Evolutionary conservation across 2,888 invertebrate species (phyloP), one percentile per base, ranked within the genome.

Genomic region (Zhengitettix transpicula): DNA sequence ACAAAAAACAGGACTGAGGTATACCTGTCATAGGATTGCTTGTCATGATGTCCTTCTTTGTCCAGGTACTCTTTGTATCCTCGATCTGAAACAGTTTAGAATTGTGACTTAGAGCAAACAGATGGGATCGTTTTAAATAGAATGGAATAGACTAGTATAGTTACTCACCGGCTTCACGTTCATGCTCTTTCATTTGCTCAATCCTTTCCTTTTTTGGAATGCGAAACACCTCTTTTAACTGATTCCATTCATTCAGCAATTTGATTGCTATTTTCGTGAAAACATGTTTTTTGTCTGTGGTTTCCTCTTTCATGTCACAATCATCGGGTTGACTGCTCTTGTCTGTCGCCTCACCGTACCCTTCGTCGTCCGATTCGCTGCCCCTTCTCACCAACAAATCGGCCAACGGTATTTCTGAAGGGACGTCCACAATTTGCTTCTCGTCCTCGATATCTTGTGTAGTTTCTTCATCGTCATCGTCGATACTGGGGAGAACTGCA

Each of bases 151-250:
- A 28, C 28, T 28, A 28, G 28, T 28, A 28, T 28, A 14, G 17
- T 3, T 11, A 61, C 56, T 75, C 79, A 75, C 89, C 89, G 10
- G 92, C 93, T 77, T 93, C 91, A 47, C 90, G 77, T 74, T 96
- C 96, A 70, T 94, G 94, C 70, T 92, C 91, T 70, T 94, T 94
- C 87, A 95, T 90, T 72, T 93, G 92, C 69, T 95, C 93, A 63
- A 93, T 87, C 60, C 92, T 80, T 70, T 95, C 91, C 67, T 92
- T 92, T 74, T 94, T 94, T 1, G 96, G 96, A 69, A 95, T 96
- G 71, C 90, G 85, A 72, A 94, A 96, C 14, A 83, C 81, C 71
- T 87, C 85, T 70, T 79, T 78, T 41, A 81, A 69, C 28, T 71
- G 71, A 7, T 84, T 79, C 93, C 93, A 93, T 61, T 82, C 78